Evolutionary conservation across 2,113 vertebrate species (phyloP), one percentile per base, ranked within the genome.

Genomic region (Stegostoma tigrinum): DNA sequence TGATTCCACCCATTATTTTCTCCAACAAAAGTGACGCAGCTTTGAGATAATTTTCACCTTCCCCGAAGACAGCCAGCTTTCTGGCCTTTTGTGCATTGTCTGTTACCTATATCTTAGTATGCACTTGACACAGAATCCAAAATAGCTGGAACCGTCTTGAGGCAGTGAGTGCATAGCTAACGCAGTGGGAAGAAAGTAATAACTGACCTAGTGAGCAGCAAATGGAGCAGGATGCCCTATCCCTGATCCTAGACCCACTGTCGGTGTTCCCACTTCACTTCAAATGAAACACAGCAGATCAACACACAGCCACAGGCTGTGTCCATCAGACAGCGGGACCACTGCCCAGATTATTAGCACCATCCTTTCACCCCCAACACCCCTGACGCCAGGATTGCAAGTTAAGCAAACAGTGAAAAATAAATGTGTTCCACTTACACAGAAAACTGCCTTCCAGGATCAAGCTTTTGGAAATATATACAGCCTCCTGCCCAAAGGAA

Each of bases 391-490:
- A 93, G 61, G 34, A 66, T 93, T 93, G 55, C 89, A 38, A 93
- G 89, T 93, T 93, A 93, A 66, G 89, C 89, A 93, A 93, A 93
- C 89, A 93, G 89, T n/a, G 21, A 93, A 45, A 66, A 93, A 67
- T 66, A 93, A 93, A 93, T 93, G 89, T 66, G 34, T 93, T 93
- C 89, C 89, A 93, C 89, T 93, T 93, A 93, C 89, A 93, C 89
- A 93, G 61, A 93, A 93, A 93, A 24, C 89, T 93, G 89, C 89
- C 89, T 93, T 93, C 89, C 89, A 66, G 89, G 89, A 66, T 38
- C 61, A 93, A 93, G 89, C 55, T 61, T 93, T 21, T 93, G 89
- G 89, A 93, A 93, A 93, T 66, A 93, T 93, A 93, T 93, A 93
- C 78, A 30, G 34, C 89, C 90, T 96, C 72, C 95, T n/a, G 3